Base-by-base conservation (phyloP, 2,797 vertebrate genomes). In the Cygnus olor region DNA sequence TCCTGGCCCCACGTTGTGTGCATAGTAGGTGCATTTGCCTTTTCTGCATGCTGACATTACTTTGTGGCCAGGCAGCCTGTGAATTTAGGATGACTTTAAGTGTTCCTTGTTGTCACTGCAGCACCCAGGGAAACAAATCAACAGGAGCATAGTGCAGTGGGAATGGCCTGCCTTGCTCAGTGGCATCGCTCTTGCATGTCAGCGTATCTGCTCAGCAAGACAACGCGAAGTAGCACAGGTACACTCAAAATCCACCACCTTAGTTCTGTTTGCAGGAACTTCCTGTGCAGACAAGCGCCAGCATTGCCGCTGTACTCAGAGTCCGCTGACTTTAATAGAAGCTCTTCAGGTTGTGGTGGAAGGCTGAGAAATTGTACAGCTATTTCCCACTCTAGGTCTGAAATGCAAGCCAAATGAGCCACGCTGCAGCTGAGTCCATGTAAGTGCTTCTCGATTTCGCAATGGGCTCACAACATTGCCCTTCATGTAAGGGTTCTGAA, bases 141-240 rank as follows among this genome's bases (percentile, higher is more conserved):
- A 15, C 17, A 42, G 27, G 11, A 8, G 5, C 18, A 5, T 40
- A 24, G 15, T 6, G 44, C 32, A 34, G 32, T 25, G 21, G 64
- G 30, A 25, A 44, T 24, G 64, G 45, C 19, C n/a, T 34, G 17
- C 20, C 56, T 22, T 8, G 3, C 17, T 57, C 56, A 21, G 32
- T 17, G 32, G 56, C n/a, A 34, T 58, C 9, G 2, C n/a, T 25
- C 34, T 47, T 54, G 49, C 10, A 4, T 11, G 1, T 38, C 42
- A 22, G 8, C 4, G 3, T 45, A 14, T 27, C 61, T 53, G 32
- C 14, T 45, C 40, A 38, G 38, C 14, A 9, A n/a, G 7, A 20
- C 38, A 6, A 45, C 2, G 1, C 34, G 9, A 58, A 40, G 5
- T 1, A 5, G 57, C n/a, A 21, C n/a, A n/a, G 11, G 57, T 34